Conservation (phyloP, 2,113 vertebrate species). For the Bubo bubo region DNA sequence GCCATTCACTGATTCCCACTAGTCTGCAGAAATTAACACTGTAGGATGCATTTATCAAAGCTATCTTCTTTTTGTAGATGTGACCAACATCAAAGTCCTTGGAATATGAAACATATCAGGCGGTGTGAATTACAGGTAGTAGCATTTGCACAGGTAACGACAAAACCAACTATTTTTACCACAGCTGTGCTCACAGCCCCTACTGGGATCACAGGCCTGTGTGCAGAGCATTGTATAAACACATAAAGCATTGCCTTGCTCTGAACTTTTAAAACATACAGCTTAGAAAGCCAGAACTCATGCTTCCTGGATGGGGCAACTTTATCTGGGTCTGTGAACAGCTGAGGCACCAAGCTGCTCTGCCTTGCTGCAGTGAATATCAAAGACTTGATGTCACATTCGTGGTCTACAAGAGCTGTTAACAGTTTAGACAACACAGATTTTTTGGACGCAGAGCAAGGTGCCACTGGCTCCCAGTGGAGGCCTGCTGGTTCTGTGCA, state of each 20-base stretch:
- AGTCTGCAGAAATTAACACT: conserved; percentile 83
- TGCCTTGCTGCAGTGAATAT: background rate
- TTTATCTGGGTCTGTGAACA: background rate
- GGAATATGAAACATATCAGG: background rate
- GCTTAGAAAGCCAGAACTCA: background rate
- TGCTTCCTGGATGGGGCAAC: background rate
- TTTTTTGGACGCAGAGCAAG: background rate
- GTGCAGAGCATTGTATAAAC: background rate
- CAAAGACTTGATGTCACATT: background rate
- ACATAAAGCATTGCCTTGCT: background rate
- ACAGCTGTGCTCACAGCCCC: background rate
- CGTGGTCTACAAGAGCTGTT: background rate
- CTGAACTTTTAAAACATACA: background rate
- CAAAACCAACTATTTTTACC: background rate
- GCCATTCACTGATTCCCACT: conserved; percentile 76
- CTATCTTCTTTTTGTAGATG: conserved; percentile 86
- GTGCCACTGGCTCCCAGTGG: background rate
- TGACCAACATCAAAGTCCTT: conserved; percentile 92
- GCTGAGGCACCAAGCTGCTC: background rate
- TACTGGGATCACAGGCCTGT: background rate
- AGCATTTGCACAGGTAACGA: background rate
- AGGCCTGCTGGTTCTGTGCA: background rate
- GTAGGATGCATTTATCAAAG: conserved; percentile 84
- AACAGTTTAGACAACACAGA: background rate
- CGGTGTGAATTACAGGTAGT: background rate